A percentile compares a stretch with the other conserved stretches of the same genome.
Conservation (phyloP, 2,888 invertebrate genomes). For the Leptinotarsa peninsularis region DNA sequence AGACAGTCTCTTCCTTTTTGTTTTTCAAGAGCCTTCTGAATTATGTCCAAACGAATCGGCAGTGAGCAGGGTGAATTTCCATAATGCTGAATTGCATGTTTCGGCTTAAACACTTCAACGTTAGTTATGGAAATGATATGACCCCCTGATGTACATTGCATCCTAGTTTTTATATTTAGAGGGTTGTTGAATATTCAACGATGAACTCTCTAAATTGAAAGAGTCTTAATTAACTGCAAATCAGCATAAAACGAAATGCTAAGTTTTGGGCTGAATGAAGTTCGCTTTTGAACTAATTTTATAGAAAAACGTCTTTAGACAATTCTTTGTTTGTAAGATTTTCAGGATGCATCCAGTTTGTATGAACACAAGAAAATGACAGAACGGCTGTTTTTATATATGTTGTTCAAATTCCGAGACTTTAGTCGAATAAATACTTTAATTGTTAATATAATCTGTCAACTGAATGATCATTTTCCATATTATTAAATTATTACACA, state of each 20-base stretch:
- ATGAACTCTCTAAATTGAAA: not conserved
- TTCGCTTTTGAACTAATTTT: no score
- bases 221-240: not conserved
- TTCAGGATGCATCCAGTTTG: no score
- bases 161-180: slow-evolving; percentile 1
- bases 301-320: no score
- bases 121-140: slow-evolving; percentile 14
- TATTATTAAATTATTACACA: no score
- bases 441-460: no score
- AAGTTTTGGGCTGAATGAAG: no score
- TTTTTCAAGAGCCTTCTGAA: not conserved
- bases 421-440: no score
- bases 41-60: not conserved
- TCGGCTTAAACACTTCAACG: not conserved
- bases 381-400: no score
- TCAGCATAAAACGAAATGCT: not conserved
- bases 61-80: slow-evolving; percentile 1
- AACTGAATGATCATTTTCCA: no score
- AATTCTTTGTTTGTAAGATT: no score
- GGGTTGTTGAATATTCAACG: slow-evolving; percentile 15
- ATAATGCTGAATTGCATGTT: slow-evolving; percentile 16
- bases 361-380: no score
- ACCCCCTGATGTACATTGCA: not conserved
- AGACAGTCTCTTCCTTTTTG: slow-evolving; percentile 12
- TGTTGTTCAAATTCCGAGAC: no score